Conservation (phyloP, 1,140 invertebrate genomes). For the Ylistrum balloti region DNA sequence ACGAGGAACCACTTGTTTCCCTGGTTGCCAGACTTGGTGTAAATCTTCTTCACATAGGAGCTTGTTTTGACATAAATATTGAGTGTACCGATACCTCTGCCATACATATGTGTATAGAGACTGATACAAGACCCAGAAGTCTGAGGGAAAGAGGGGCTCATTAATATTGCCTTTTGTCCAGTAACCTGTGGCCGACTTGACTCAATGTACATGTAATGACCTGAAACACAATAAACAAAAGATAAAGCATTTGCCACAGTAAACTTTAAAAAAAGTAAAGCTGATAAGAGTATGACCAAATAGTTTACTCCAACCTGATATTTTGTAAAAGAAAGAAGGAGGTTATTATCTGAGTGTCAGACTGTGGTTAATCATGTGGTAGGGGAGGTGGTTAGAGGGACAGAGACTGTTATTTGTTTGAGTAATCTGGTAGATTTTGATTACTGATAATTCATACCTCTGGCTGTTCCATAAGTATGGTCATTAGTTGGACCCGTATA, state of each 20-base stretch:
- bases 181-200: conserved; percentile 69
- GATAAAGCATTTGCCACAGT: too few relatives aligned
- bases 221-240: conserved; percentile 58
- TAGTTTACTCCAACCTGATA: too few relatives aligned
- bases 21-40: conserved; percentile 75
- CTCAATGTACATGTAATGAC: conserved; percentile 79
- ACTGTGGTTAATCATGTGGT: too few relatives aligned
- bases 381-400: too few relatives aligned
- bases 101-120: conserved; percentile 78
- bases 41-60: conserved; percentile 63
- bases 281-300: too few relatives aligned
- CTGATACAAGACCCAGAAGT: conserved; percentile 67
- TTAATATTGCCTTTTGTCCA: conserved; percentile 74
- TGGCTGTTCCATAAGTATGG: conserved; percentile 75
- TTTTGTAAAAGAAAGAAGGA: too few relatives aligned
- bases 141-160: conserved; percentile 60
- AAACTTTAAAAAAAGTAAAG: too few relatives aligned
- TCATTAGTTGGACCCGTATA: conserved; percentile 77
- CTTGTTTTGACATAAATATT: conserved; percentile 70
- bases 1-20: conserved; percentile 74
- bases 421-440: too few relatives aligned
- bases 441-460: too few relatives aligned
- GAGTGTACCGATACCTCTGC: conserved; percentile 68
- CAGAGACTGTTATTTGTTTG: too few relatives aligned
- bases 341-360: too few relatives aligned